phyloP scores from a whole-genome alignment of 2,888 invertebrate genomes.

The Suillia variegata region DNA sequence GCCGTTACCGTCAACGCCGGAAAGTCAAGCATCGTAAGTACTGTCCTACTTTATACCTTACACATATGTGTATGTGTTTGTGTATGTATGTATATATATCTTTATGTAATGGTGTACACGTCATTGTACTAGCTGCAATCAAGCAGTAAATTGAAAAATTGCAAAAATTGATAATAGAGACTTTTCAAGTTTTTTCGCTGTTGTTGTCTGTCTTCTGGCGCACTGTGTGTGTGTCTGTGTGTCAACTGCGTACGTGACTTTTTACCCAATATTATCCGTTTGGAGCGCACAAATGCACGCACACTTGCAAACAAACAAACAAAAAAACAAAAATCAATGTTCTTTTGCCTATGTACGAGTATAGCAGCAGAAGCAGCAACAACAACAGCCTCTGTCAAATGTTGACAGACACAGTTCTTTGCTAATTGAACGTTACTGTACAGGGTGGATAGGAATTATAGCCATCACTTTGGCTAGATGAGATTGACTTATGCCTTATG shows the following conservation, averaged over 20 bases:
- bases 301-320: too few relatives aligned
- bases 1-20: conserved; percentile 22
- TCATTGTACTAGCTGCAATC: not conserved
- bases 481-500: too few relatives aligned
- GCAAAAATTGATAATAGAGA: conserved; percentile 5
- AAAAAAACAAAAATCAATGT: too few relatives aligned
- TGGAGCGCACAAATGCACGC: not conserved
- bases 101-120: not conserved
- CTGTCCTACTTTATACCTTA: conserved; percentile 15
- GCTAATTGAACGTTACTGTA: conserved; percentile 8
- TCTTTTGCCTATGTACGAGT: too few relatives aligned
- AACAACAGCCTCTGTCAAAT: conserved; percentile 1
- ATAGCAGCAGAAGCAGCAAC: not conserved
- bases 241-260: conserved; percentile 27
- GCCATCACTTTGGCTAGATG: too few relatives aligned
- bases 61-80: conserved; percentile 31
- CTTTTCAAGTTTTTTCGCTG: not conserved
- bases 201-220: not conserved
- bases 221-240: not conserved
- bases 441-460: too few relatives aligned
- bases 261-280: conserved; percentile 14
- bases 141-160: conserved; percentile 28
- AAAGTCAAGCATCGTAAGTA: conserved; percentile 16
- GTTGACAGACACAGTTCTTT: conserved; percentile 1
- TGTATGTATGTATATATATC: not conserved